Evolutionary conservation across 2,888 invertebrate genomes (phyloP), one percentile per base, ranked within the genome.

Genomic region (Cantharis rustica): DNA sequence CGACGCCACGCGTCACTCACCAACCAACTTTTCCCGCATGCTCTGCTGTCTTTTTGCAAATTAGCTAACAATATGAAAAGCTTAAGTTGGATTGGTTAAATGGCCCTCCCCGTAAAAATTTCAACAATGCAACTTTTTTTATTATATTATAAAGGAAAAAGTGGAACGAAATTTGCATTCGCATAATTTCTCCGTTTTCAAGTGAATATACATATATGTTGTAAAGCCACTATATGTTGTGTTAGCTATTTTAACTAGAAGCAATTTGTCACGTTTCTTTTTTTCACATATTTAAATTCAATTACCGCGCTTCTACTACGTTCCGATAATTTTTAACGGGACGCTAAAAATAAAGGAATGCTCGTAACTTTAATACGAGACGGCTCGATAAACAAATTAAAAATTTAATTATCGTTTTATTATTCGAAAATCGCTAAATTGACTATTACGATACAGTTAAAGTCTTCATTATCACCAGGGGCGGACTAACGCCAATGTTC

Each of bases 11-110:
- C 73, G 16, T 72, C 76, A 69, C 68, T 66, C 73, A 20, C 69
- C 64, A 72, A 47, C 73, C 70, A 68, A 73, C 76, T 73, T 76
- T 76, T 76, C 76, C 76, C 76, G 76, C 76, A 76, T 76, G 76
- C 76, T 76, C 76, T 62, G 47, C 47, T 47, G 62, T 76, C 69
- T 68, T 73, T 69, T 64, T 16, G 61, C 17, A 62, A 69, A 74
- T 74, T 69, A 64, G 69, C 69, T 64, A 31, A 31, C 62, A 76
- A 72, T 72, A 72, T 68, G 64, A 70, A 76, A 76, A 76, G 70
- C 66, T 76, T 31, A 62, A 71, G 61, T 63, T 66, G 26, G 11
- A 71, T 73, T 71, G 76, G 70, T 62, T 76, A 73, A 71, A 63
- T n/a, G 0, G 15, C 20, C 61, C 72, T 61, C 31, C 69, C 15